Conservation (phyloP, 2,888 invertebrate species). For the Ophraella communa region DNA sequence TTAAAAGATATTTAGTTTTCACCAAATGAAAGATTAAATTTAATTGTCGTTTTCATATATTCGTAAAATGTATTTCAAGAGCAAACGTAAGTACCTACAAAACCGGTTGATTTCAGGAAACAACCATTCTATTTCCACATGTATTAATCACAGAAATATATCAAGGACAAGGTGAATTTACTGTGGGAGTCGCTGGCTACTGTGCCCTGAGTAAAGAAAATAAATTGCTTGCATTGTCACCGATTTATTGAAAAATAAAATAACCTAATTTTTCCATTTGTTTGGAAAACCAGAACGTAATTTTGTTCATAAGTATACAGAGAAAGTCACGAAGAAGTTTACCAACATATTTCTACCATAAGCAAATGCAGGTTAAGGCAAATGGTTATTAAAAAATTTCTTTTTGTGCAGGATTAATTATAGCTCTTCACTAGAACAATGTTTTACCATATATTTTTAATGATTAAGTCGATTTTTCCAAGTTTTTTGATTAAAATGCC, state of each 20-base stretch:
- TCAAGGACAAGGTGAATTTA: conserved; percentile 21
- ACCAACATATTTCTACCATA: no score
- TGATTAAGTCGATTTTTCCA: no score
- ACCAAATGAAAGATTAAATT: no score
- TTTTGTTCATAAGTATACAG: no score
- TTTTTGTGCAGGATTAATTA: no score
- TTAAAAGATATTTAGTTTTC: no score
- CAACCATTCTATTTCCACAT: background rate
- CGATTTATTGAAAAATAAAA: background rate
- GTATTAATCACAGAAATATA: conserved; percentile 3
- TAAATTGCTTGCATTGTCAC: background rate
- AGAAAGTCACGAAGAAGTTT: no score
- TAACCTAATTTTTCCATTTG: background rate
- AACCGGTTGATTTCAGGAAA: conserved; percentile 14
- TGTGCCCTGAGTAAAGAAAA: conserved; percentile 7
- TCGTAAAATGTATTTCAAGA: background rate
- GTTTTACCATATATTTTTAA: no score
- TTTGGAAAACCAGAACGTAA: background rate
- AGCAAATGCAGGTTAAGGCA: no score
- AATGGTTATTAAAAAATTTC: no score
- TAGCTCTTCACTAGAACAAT: no score
- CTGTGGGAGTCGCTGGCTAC: conserved; percentile 2
- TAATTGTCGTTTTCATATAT: background rate
- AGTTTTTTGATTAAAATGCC: no score
- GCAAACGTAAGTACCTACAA: background rate